Evolutionary conservation across 2,888 invertebrate species (phyloP).

Genomic region (Protophormia terraenovae): DNA sequence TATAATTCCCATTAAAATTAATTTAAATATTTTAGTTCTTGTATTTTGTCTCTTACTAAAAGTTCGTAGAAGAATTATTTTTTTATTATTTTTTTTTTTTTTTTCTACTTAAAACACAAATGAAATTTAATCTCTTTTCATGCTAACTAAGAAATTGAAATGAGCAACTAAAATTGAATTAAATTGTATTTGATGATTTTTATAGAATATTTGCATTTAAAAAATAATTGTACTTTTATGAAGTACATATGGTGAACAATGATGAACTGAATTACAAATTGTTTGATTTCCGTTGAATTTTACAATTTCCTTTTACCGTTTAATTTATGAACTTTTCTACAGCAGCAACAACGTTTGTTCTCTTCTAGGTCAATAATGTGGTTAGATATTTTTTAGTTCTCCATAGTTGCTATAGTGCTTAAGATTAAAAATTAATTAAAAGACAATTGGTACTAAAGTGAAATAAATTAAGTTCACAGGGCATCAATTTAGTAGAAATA

Average conservation of each 20-base stretch:
- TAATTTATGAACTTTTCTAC: constrained; percentile 38
- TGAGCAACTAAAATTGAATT: too few relatives aligned
- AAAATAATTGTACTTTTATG: too few relatives aligned
- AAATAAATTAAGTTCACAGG: constrained; percentile 24
- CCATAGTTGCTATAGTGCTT: not conserved
- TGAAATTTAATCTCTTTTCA: not conserved
- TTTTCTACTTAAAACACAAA: not conserved
- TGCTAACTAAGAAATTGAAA: not conserved
- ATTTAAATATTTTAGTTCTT: too few relatives aligned
- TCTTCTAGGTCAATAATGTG: constrained; percentile 19
- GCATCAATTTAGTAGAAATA: constrained; percentile 2
- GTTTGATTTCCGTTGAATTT: constrained; percentile 48
- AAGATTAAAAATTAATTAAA: constrained; percentile 42
- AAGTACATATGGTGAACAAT: not conserved
- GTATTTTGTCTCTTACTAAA: too few relatives aligned
- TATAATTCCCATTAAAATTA: constrained; percentile 29
- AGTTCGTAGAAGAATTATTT: too few relatives aligned
- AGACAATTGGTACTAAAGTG: constrained; percentile 41
- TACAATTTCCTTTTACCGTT: constrained; percentile 51
- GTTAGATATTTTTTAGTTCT: too few relatives aligned
- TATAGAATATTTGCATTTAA: too few relatives aligned
- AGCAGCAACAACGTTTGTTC: constrained; percentile 19
- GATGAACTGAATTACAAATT: constrained; percentile 24
- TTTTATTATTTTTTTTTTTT: too few relatives aligned
- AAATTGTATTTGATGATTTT: not conserved